Evolutionary conservation across 2,113 vertebrate species (phyloP).

Genomic region (Eleginops maclovinus): DNA sequence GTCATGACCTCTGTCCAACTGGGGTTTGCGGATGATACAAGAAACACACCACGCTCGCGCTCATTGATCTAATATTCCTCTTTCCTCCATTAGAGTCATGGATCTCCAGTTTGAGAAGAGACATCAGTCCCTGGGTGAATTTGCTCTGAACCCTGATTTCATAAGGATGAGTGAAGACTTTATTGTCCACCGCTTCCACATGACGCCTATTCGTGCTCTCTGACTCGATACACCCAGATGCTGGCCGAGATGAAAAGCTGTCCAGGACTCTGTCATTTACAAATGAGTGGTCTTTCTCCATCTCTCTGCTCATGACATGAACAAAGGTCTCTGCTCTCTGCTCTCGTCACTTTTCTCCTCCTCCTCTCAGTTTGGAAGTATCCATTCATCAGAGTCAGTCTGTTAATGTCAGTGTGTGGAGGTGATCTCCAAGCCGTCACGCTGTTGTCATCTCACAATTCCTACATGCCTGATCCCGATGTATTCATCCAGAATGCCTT

Average conservation of each 20-base stretch:
- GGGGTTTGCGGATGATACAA: constrained; percentile 47
- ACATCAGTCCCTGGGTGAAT: not conserved
- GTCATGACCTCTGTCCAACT: constrained; percentile 56
- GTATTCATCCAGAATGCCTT: constrained; percentile 42
- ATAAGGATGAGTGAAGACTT: constrained; percentile 33
- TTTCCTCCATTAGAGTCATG: constrained; percentile 48
- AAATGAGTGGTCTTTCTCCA: constrained; percentile 56
- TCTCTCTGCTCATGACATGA: constrained; percentile 49
- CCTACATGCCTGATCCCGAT: constrained; percentile 37
- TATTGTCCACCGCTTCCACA: constrained; percentile 24
- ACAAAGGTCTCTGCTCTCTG: constrained; percentile 39
- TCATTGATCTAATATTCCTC: constrained; percentile 48
- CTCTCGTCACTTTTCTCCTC: not conserved
- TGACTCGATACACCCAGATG: constrained; percentile 39
- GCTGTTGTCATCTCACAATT: constrained; percentile 55
- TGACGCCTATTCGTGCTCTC: constrained; percentile 20
- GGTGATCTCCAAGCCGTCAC: constrained; percentile 63
- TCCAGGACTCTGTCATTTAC: constrained; percentile 67
- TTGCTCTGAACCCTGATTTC: constrained; percentile 37
- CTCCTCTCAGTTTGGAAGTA: constrained; percentile 43
- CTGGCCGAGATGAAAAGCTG: constrained; percentile 60
- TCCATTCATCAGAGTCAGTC: constrained; percentile 75
- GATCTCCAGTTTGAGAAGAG: constrained; percentile 46
- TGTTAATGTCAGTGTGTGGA: constrained; percentile 68
- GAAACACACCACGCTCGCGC: constrained; percentile 28